phyloP scores from a whole-genome alignment of 2,888 invertebrate species.

The Augochlorella aurata region DNA sequence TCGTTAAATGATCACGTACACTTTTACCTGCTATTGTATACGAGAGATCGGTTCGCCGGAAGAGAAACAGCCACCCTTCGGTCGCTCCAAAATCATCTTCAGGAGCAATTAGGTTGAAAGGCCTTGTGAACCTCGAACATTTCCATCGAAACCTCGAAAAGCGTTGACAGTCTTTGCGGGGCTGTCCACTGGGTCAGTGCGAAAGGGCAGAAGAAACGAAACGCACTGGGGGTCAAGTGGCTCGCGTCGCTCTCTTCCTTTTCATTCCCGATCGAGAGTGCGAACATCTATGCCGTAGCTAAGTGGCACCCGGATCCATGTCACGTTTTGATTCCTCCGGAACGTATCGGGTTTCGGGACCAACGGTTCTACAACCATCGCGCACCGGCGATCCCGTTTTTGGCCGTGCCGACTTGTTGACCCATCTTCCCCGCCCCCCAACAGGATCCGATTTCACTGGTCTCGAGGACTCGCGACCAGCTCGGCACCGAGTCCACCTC shows the following conservation, averaged over 20 bases:
- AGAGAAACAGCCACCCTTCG: not conserved
- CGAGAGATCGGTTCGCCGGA: not conserved
- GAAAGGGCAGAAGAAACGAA: slow-evolving; percentile 18
- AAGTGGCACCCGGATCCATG: slow-evolving; percentile 55
- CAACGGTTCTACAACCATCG: slow-evolving; percentile 4
- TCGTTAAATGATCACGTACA: no score
- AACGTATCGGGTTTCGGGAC: slow-evolving; percentile 60
- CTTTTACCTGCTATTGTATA: no score
- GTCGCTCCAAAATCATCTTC: not conserved
- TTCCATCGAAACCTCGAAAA: not conserved
- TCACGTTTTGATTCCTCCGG: slow-evolving; percentile 60
- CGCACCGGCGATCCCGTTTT: slow-evolving; percentile 18
- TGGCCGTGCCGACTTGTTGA: slow-evolving; percentile 25
- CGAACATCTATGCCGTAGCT: slow-evolving; percentile 10
- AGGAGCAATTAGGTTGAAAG: not conserved
- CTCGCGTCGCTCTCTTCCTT: not conserved
- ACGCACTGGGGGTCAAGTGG: slow-evolving; percentile 8
- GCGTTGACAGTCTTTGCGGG: not conserved
- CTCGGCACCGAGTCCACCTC: slow-evolving; percentile 12
- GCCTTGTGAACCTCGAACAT: not conserved
- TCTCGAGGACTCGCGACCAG: slow-evolving; percentile 26
- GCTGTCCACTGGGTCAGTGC: not conserved
- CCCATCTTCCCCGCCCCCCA: not conserved
- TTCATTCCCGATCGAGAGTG: slow-evolving; percentile 29
- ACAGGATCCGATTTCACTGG: slow-evolving; percentile 28